Percentiles rank a stretch among this genome's conserved stretches.
Evolutionary conservation across 2,797 vertebrate genomes (phyloP).

Genomic region (Molothrus ater): DNA sequence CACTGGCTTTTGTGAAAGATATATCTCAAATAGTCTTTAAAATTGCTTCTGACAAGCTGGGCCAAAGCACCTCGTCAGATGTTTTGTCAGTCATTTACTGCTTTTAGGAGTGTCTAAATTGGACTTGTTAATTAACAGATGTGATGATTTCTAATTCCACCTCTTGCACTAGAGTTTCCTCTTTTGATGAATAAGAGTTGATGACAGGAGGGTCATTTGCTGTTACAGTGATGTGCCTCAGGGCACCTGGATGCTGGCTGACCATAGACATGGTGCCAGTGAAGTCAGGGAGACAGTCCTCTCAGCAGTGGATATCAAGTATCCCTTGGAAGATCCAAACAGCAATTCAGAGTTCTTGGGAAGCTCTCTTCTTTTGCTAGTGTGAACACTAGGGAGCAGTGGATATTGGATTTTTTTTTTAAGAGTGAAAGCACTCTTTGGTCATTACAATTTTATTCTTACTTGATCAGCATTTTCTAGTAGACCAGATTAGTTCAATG

Average conservation of each 20-base stretch:
- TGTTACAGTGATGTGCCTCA: background rate
- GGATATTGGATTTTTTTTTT: background rate
- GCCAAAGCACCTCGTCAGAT: background rate
- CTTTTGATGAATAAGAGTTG: background rate
- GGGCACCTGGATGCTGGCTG: background rate
- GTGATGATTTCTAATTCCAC: background rate
- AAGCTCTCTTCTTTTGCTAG: background rate
- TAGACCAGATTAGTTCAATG: background rate
- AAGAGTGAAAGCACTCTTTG: background rate
- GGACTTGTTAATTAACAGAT: background rate
- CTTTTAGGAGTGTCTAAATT: background rate
- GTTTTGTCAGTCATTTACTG: background rate
- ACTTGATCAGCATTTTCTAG: background rate
- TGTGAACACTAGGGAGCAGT: fast-evolving
- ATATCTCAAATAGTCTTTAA: background rate
- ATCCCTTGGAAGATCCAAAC: background rate
- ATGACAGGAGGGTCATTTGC: background rate
- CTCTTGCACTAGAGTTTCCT: background rate
- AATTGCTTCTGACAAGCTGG: background rate
- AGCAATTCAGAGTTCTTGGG: background rate
- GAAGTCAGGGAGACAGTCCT: background rate
- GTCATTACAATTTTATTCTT: background rate
- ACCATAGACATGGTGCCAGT: background rate
- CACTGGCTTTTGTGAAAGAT: background rate
- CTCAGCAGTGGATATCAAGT: background rate